Evolutionary conservation across 2,113 vertebrate genomes (phyloP).

Genomic region (Ptychochromis oligacanthus): DNA sequence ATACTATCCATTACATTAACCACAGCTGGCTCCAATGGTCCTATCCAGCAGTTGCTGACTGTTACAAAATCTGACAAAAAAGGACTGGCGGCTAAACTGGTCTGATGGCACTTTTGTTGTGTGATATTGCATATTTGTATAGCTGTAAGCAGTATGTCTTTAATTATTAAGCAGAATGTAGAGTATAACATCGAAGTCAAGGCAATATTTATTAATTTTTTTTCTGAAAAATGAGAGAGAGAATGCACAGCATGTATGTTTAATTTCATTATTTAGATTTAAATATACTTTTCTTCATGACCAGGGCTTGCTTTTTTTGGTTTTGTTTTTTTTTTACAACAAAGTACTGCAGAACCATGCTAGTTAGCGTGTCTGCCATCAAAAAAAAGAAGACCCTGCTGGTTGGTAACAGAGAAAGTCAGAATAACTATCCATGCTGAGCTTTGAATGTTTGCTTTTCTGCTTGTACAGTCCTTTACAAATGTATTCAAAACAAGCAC

Average conservation of each 20-base stretch:
- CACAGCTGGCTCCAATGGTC: background rate
- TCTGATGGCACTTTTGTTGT: background rate
- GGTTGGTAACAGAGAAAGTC: background rate
- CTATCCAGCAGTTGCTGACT: background rate
- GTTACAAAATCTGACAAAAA: conserved; percentile 4
- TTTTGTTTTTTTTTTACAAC: no score
- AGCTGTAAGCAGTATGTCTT: background rate
- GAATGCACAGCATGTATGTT: background rate
- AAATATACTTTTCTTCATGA: no score
- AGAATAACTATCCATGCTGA: background rate
- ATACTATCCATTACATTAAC: background rate
- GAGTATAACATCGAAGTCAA: background rate
- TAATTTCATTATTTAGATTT: background rate
- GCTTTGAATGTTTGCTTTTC: conserved; percentile 13
- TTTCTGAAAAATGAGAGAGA: background rate
- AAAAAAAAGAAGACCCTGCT: background rate
- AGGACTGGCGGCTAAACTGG: background rate
- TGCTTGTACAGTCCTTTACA: background rate
- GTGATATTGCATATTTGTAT: background rate
- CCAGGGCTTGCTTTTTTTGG: background rate
- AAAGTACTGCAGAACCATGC: no score
- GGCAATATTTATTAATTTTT: background rate
- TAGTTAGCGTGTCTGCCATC: no score
- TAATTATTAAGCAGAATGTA: background rate
- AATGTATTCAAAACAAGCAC: background rate